These are phyloP conservation scores for Archips xylosteana DNA, from an alignment of 2,888 invertebrate genomes.

Conservation along the genomic window DNA sequence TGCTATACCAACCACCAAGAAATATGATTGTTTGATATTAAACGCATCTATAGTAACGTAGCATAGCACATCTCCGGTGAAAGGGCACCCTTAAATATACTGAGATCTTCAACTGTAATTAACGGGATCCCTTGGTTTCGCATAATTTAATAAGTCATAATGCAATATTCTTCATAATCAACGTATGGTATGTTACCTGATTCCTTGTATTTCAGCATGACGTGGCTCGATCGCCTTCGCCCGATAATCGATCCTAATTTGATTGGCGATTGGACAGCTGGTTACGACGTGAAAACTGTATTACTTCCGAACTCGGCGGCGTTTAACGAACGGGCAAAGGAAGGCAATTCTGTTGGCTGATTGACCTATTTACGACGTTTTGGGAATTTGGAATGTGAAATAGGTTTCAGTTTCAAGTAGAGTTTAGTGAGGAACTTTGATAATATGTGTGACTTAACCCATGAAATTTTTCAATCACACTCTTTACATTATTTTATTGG, in stretches of 20 bases:
- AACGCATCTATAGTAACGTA: too few relatives aligned
- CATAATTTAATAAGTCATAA: too few relatives aligned
- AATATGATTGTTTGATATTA: too few relatives aligned
- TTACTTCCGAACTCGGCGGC: constrained; percentile 65
- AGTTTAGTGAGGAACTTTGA: not conserved
- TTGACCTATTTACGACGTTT: constrained; percentile 56
- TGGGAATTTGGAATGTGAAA: constrained; percentile 14
- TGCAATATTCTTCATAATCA: too few relatives aligned
- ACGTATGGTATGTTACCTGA: not conserved
- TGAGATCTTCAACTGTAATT: too few relatives aligned
- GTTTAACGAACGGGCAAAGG: constrained; percentile 60
- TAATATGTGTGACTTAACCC: too few relatives aligned
- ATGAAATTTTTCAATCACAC: too few relatives aligned
- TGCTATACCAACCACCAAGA: too few relatives aligned
- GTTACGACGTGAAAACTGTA: constrained; percentile 74
- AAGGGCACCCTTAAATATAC: too few relatives aligned
- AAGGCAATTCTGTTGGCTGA: constrained; percentile 62
- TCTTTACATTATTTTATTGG: too few relatives aligned
- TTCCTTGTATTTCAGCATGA: constrained; percentile 27
- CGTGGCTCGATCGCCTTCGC: constrained; percentile 57
- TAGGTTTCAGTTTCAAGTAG: not conserved
- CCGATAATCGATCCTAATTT: constrained; percentile 79
- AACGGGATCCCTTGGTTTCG: too few relatives aligned
- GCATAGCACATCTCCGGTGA: too few relatives aligned
- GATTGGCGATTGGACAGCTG: constrained; percentile 79